These are phyloP conservation scores for Mus pahari DNA, from an alignment of 2,113 vertebrate species.

Conservation along the genomic window DNA sequence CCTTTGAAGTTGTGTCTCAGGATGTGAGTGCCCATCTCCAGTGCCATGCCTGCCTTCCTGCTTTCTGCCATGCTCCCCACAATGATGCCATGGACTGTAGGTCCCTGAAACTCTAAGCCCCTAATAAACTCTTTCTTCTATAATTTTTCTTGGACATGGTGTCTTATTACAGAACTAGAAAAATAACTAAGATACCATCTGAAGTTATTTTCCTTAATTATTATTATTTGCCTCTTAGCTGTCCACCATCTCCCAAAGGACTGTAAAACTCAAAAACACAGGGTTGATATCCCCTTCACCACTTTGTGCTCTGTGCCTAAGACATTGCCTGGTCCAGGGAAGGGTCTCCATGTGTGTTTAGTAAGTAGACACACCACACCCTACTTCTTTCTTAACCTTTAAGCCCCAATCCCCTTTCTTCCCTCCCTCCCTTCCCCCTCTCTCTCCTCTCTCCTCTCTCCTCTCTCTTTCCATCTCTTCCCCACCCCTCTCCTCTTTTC, in stretches of 20 bases:
- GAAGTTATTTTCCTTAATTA: slow-evolving; percentile 1
- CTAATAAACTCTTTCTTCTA: not conserved
- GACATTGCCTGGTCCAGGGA: not conserved
- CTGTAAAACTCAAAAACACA: not conserved
- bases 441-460: no score
- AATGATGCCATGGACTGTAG: not conserved
- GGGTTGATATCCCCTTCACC: not conserved
- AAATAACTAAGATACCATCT: not conserved
- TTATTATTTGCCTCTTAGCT: not conserved
- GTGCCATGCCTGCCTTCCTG: not conserved
- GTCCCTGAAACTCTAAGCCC: not conserved
- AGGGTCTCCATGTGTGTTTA: not conserved
- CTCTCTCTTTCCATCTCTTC: not conserved
- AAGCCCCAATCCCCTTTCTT: not conserved
- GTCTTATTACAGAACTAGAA: not conserved
- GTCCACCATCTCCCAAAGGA: not conserved
- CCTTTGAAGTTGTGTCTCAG: not conserved
- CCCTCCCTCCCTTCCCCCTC: no score
- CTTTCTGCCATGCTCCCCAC: not conserved
- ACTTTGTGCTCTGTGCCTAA: not conserved
- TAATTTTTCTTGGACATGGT: not conserved
- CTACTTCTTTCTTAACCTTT: not conserved
- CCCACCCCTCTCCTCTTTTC: not conserved
- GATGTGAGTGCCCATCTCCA: not conserved
- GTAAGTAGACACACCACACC: not conserved